Evolutionary conservation across 2,113 vertebrate genomes (phyloP), one percentile per base, ranked within the genome.

Genomic region (Ahaetulla prasina): DNA sequence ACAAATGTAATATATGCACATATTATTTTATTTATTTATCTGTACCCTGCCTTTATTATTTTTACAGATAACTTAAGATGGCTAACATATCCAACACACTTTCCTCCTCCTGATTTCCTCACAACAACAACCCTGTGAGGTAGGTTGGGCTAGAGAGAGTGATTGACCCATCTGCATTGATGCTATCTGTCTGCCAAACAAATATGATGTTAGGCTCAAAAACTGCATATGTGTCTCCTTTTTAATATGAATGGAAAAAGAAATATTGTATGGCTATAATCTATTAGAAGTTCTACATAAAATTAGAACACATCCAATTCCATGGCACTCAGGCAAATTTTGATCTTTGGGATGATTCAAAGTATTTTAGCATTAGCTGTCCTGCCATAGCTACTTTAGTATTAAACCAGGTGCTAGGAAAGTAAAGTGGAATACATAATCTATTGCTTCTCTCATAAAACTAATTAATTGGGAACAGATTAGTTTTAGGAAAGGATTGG

Each of bases 351-450:
- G 23, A 20, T 23, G 11, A 89, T 63, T 60, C 43, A 1, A 39
- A 7, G 20, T 20, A 4, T 68, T 68, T 68, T 68, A 68, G 14
- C n/a, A 68, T 68, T 68, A 35, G 0, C 0, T 54, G 0, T 0
- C 55, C 9, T 68, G 23, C 25, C 0, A 0, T 4, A 84, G 18
- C 43, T 60, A 4, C 55, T 30, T 88, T 45, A 54, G 0, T 0
- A 8, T 10, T 45, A 85, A 45, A 12, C 20, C 54, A 20, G 50
- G 18, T 50, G 85, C 87, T 90, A 54, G 14, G 10, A 45, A 25
- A 35, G 12, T 89, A 57, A 89, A 12, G 12, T 57, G 23, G 12
- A 39, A 53, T 27, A 43, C 22, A 5, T 2, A 23, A 88, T 52
- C 23, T 23, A 49, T 25, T 86, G 84, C 45, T 86, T 49, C 25